A percentile compares a stretch with the other conserved stretches of the same genome.
Evolutionary conservation across 1,140 invertebrate species (phyloP).

Genomic region (Brachionus asplanchnoidis): DNA sequence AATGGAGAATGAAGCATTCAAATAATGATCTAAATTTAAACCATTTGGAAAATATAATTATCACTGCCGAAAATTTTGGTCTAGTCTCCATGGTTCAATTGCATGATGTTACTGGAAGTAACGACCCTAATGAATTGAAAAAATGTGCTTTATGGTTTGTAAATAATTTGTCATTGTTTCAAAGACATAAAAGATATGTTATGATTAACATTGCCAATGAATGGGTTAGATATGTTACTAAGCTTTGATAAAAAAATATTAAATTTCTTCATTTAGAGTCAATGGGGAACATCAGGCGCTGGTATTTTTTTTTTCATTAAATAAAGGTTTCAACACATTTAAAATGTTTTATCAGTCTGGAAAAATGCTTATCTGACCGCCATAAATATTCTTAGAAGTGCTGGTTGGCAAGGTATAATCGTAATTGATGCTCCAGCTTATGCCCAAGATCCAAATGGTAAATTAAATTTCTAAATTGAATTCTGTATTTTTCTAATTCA

Average conservation of each 20-base stretch:
- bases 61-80: neutral
- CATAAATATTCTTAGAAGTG: conserved; percentile 13
- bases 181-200: neutral
- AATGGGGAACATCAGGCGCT: conserved; percentile 11
- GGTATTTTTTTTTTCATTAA: neutral
- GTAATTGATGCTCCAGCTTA: conserved; percentile 23
- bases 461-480: neutral
- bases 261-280: neutral
- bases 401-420: conserved; percentile 15
- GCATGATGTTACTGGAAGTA: neutral
- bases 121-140: conserved; percentile 13
- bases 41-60: conserved; percentile 34
- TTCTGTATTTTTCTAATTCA: neutral
- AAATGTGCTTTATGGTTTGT: conserved; percentile 2
- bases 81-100: neutral
- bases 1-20: conserved; percentile 22
- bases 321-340: neutral
- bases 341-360: neutral
- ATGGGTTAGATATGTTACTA: neutral
- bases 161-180: neutral
- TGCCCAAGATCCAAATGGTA: conserved; percentile 34
- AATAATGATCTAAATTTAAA: conserved; percentile 8
- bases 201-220: conserved; percentile 34
- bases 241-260: neutral
- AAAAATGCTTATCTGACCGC: conserved; percentile 7